Percentiles rank a stretch among this genome's conserved stretches.
These are phyloP conservation scores for Galeruca laticollis DNA, from an alignment of 2,888 invertebrate genomes.

Conservation along the genomic window DNA sequence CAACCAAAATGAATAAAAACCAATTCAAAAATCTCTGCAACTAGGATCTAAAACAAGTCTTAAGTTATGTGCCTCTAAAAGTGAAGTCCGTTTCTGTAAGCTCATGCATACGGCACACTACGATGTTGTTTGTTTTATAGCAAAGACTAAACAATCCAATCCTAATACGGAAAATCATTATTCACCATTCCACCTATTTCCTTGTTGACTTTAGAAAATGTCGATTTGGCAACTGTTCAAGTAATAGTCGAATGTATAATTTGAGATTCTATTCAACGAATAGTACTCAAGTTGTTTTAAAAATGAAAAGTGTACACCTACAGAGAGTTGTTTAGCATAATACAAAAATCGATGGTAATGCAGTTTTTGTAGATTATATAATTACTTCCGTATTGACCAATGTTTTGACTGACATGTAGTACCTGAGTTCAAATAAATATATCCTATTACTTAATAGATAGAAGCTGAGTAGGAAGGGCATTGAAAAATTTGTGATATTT, in stretches of 20 bases:
- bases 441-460: too few relatives aligned
- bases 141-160: constrained; percentile 55
- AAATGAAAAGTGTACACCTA: neutral
- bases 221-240: constrained; percentile 28
- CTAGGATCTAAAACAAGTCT: too few relatives aligned
- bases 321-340: neutral
- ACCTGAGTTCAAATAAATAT: too few relatives aligned
- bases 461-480: too few relatives aligned
- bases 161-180: constrained; percentile 47
- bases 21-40: too few relatives aligned
- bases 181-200: constrained; percentile 47
- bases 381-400: neutral
- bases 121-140: constrained; percentile 41
- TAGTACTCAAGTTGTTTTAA: neutral
- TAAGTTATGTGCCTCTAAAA: too few relatives aligned
- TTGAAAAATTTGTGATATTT: too few relatives aligned
- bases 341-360: neutral
- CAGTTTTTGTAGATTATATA: neutral
- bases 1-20: too few relatives aligned
- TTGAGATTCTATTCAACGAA: constrained; percentile 2
- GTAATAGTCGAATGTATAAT: neutral
- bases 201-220: constrained; percentile 42
- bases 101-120: constrained; percentile 9
- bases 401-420: too few relatives aligned
- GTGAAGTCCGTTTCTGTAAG: constrained; percentile 2